Evolutionary conservation across 2,113 vertebrate genomes (phyloP), one percentile per base, ranked within the genome.

Genomic region (Egretta garzetta): DNA sequence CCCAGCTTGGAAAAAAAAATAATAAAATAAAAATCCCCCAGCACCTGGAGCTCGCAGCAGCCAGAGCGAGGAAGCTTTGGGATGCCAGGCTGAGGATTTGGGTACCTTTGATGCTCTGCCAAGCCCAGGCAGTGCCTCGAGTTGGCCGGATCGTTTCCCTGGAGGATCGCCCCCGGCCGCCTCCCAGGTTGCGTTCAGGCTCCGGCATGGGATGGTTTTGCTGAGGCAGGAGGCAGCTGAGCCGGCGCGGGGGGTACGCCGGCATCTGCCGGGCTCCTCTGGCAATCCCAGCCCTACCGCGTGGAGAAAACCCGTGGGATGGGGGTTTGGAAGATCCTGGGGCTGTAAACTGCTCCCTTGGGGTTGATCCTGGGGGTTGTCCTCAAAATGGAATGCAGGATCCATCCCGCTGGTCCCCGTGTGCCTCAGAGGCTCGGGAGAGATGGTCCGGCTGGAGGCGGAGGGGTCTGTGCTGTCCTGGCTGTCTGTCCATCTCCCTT

Each of bases 61-160:
- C 20, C 0, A 0, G 56, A 47, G 15, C 0, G 4, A 63, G 86
- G 81, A 63, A 35, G 15, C 4, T 71, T 66, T 35, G 67, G 58
- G 84, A 21, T 80, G 87, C 66, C 87, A 75, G 62, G 47, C 52
- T 67, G 74, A 60, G 67, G 80, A 21, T 86, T 88, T 91, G 92
- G 67, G 47, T 68, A 28, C 39, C 43, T 96, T 45, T 96, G 87
- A 96, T 86, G 92, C 43, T 55, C 4, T 83, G 94, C 93, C 94
- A 96, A 76, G 86, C 39, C 33, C 70, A 52, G 70, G 68, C 81
- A 83, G 75, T 4, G 16, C 71, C 72, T 62, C 7, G 30, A 72
- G 33, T 74, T 56, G 41, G 28, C 53, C 4, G n/a, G 79, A 22
- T 92, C 23, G n/a, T 49, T 37, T 53, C 60, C 94, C 92, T 1